Base-by-base conservation (phyloP, 2,797 vertebrate genomes). In the Arremon brunneinucha region DNA sequence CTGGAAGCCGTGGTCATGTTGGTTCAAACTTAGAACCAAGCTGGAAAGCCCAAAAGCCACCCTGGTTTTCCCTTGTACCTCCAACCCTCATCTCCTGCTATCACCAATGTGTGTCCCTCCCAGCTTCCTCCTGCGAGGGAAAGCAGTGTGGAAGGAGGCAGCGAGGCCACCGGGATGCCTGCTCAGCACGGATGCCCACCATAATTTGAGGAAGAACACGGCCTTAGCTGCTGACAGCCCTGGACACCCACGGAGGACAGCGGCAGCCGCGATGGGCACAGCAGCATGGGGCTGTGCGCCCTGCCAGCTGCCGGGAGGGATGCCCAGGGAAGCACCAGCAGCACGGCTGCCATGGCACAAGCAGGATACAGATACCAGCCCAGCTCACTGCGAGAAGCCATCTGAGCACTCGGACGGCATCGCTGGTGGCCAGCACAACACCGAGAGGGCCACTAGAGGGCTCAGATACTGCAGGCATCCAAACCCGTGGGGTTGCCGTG, bases 181-280 rank as follows among this genome's bases (percentile, higher is more conserved):
- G 23, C 35, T 77, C 20, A 72, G 52, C 39, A 18, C 0, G 4
- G 80, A 34, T 5, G 3, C 2, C 13, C 2, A 1, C n/a, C 8
- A 1, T 4, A 20, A 39, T 15, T n/a, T 56, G 49, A 60, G 84
- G 47, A 39, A 81, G 26, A 46, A 32, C 22, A 1, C 11, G 28
- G 21, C 56, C 17, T 27, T 9, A 22, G 22, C 41, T 75, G 9
- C 37, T 30, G 52, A 32, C 75, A 37, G 24, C 6, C 5, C 62
- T 81, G 76, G 27, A 39, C 35, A 64, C 9, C 49, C 2, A 0
- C 0, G 9, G 43, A 26, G 30, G 34, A 30, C 0, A 26, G 12
- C 0, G 1, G 22, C 32, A 32, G 24, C 19, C n/a, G 22, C 0
- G 1, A 12, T 0, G 2, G 39, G n/a, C 41, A 14, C 1, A 0